A percentile compares a stretch with the other conserved stretches of the same genome.
Conservation (phyloP, 2,888 invertebrate genomes). For the Mythimna albipuncta region DNA sequence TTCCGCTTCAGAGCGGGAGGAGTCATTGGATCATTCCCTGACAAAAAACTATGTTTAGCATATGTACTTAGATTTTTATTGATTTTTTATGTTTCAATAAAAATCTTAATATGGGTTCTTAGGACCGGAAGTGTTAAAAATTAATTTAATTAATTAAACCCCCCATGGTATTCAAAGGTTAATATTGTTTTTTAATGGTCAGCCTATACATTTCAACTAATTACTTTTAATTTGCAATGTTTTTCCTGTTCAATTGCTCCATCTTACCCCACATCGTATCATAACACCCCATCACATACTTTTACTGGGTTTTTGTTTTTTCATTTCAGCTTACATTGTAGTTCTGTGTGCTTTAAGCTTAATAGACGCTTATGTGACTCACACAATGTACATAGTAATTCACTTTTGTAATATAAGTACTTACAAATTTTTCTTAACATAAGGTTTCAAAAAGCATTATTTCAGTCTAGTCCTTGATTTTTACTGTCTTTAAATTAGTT, state of each 20-base stretch:
- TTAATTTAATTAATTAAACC: too few relatives aligned
- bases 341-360: conserved; percentile 41
- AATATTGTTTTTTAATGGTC: not conserved
- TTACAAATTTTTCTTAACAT: not conserved
- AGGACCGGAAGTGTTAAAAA: too few relatives aligned
- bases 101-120: too few relatives aligned
- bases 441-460: not conserved
- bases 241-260: conserved; percentile 19
- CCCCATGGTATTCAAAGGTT: too few relatives aligned
- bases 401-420: not conserved
- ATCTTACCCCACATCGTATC: not conserved
- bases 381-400: conserved; percentile 19
- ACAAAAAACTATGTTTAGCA: too few relatives aligned
- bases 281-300: conserved; percentile 6
- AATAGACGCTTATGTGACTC: conserved; percentile 39
- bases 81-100: too few relatives aligned
- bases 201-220: conserved; percentile 14
- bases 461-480: not conserved
- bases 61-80: too few relatives aligned
- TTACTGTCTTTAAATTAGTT: too few relatives aligned
- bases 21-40: too few relatives aligned
- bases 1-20: too few relatives aligned
- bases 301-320: not conserved
- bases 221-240: conserved; percentile 47
- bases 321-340: conserved; percentile 2